Conservation (phyloP, 2,888 invertebrate genomes). For the Eretmocerus hayati region DNA sequence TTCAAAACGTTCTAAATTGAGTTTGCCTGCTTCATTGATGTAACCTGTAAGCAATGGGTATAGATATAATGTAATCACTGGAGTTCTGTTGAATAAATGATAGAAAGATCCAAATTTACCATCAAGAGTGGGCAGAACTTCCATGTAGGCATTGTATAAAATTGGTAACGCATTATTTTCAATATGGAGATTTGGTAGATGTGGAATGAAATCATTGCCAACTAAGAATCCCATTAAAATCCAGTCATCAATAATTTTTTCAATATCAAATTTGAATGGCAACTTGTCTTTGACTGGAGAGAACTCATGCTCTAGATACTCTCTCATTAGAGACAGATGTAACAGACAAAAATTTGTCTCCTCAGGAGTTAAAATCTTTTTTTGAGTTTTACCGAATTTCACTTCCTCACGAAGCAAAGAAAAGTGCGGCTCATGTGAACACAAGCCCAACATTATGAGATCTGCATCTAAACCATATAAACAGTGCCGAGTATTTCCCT, state of each 20-base stretch:
- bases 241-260: constrained; percentile 96
- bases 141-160: constrained; percentile 82
- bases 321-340: constrained; percentile 84
- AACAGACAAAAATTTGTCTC: constrained; percentile 89
- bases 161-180: constrained; percentile 80
- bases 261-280: constrained; percentile 74
- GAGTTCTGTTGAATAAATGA: neutral
- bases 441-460: constrained; percentile 92
- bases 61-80: neutral
- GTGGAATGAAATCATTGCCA: constrained; percentile 97
- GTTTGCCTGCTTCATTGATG: constrained; percentile 80
- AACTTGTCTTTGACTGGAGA: constrained; percentile 59
- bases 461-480: constrained; percentile 97
- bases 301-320: constrained; percentile 91
- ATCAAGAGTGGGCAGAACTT: constrained; percentile 74
- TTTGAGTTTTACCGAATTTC: constrained; percentile 61
- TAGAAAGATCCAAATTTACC: constrained; percentile 50
- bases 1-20: constrained; percentile 80
- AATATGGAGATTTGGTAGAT: constrained; percentile 92
- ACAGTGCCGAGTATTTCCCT: constrained; percentile 90
- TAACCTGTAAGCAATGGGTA: constrained; percentile 59
- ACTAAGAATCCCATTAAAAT: constrained; percentile 94
- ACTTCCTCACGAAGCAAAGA: constrained; percentile 91
- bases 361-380: constrained; percentile 67
- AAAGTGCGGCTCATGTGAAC: constrained; percentile 93